A percentile compares a stretch with the other conserved stretches of the same genome.
Evolutionary conservation across 2,797 vertebrate genomes (phyloP).

Genomic region (Hephaestus fuliginosus): DNA sequence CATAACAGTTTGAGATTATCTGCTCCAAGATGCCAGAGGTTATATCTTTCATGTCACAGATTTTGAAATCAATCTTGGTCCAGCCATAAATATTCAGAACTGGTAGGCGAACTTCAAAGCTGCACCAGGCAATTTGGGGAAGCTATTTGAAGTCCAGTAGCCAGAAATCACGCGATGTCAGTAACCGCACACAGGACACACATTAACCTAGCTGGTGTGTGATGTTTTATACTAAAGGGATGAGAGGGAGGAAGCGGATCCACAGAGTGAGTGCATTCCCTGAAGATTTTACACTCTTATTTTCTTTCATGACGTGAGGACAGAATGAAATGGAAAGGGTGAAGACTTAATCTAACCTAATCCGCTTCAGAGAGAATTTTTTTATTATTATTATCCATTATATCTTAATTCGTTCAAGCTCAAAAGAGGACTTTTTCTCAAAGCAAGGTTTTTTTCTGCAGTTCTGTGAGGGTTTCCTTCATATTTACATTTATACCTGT

Average conservation of each 20-base stretch:
- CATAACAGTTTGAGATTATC: not conserved
- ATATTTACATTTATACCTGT: not conserved
- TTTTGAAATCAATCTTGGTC: conserved; percentile 44
- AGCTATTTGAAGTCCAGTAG: conserved; percentile 56
- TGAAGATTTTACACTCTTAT: not conserved
- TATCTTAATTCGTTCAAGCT: not conserved
- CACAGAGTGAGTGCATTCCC: not conserved
- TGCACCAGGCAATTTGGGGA: conserved; percentile 50
- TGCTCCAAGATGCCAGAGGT: conserved; percentile 21
- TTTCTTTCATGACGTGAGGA: not conserved
- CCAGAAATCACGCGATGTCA: conserved; percentile 23
- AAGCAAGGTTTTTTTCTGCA: not conserved
- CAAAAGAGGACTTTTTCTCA: not conserved
- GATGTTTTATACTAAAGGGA: conserved; percentile 13
- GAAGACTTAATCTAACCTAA: not conserved
- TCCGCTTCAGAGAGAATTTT: not conserved
- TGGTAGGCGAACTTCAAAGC: conserved; percentile 64
- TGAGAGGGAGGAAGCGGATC: not conserved
- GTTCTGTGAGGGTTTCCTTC: not conserved
- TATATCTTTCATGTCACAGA: conserved; percentile 8
- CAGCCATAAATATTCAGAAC: conserved; percentile 60
- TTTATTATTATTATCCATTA: not conserved
- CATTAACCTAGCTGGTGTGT: conserved; percentile 23
- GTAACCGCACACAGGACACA: conserved; percentile 8
- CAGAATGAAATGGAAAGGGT: not conserved